These are phyloP conservation scores for Meghimatium bilineatum DNA, from an alignment of 2,888 invertebrate species.

Conservation along the genomic window DNA sequence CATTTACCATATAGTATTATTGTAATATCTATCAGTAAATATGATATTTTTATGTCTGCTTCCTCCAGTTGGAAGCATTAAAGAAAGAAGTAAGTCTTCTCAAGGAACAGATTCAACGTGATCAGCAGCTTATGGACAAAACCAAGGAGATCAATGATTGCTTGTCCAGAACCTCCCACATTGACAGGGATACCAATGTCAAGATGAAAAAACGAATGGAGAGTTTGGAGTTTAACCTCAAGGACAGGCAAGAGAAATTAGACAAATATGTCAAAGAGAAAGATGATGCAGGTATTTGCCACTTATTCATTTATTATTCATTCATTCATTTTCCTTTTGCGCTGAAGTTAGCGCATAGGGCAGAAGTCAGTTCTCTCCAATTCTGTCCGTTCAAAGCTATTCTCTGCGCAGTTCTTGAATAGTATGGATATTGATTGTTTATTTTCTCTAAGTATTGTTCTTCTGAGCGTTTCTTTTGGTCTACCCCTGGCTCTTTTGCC, in stretches of 20 bases:
- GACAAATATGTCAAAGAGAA: slow-evolving; percentile 40
- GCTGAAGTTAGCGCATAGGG: too few relatives aligned
- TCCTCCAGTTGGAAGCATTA: slow-evolving; percentile 5
- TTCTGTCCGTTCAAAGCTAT: too few relatives aligned
- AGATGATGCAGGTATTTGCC: slow-evolving; percentile 22
- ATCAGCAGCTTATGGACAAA: slow-evolving; percentile 54
- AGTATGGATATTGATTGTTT: too few relatives aligned
- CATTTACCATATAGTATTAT: too few relatives aligned
- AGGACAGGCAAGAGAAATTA: slow-evolving; percentile 34
- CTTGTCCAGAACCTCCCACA: slow-evolving; percentile 46
- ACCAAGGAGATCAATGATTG: slow-evolving; percentile 58
- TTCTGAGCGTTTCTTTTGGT: too few relatives aligned
- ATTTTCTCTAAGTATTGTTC: too few relatives aligned
- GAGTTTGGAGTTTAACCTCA: slow-evolving; percentile 12
- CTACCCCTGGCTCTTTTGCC: too few relatives aligned
- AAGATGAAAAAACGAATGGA: slow-evolving; percentile 33
- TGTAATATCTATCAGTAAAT: too few relatives aligned
- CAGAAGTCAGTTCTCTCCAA: too few relatives aligned
- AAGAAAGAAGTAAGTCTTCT: slow-evolving; percentile 9
- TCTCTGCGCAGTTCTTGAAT: too few relatives aligned
- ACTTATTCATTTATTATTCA: too few relatives aligned
- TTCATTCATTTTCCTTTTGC: too few relatives aligned
- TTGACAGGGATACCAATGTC: slow-evolving; percentile 40
- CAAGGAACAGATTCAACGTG: slow-evolving; percentile 37
- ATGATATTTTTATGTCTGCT: background rate